Percentiles rank a stretch among this genome's conserved stretches.
Conservation (phyloP, 2,888 invertebrate species). For the Papilio demoleus region DNA sequence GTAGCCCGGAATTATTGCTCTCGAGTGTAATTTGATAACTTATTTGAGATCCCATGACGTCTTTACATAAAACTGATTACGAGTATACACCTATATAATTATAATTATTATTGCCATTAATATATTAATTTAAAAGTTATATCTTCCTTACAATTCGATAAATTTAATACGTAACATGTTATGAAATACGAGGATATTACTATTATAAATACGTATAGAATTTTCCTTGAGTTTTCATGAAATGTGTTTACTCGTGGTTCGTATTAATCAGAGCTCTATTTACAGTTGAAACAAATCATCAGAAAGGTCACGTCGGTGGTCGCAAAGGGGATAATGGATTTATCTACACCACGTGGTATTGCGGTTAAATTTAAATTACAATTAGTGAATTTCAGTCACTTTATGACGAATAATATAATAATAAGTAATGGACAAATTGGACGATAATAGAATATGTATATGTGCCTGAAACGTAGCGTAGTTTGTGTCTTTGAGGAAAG, state of each 20-base stretch:
- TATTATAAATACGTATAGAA: too few species aligned
- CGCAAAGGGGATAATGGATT: conserved; percentile 8
- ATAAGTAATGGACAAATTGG: neutral
- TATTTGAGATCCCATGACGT: too few species aligned
- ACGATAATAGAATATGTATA: too few species aligned
- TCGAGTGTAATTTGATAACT: too few species aligned
- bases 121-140: neutral
- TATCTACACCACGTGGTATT: conserved; percentile 8
- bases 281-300: conserved; percentile 22
- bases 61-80: too few species aligned
- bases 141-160: neutral
- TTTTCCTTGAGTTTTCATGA: conserved; percentile 8
- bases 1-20: too few species aligned
- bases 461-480: neutral
- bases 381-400: neutral
- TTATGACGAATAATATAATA: neutral
- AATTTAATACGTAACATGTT: neutral
- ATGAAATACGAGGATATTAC: neutral
- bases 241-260: conserved; percentile 1
- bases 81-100: too few species aligned
- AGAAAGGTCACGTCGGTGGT: conserved; percentile 23
- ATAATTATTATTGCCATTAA: neutral
- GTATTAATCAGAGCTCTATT: conserved; percentile 32
- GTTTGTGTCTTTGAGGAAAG: neutral
- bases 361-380: conserved; percentile 1